Base-by-base conservation (phyloP, 2,888 invertebrate species). In the Lepas anatifera region DNA sequence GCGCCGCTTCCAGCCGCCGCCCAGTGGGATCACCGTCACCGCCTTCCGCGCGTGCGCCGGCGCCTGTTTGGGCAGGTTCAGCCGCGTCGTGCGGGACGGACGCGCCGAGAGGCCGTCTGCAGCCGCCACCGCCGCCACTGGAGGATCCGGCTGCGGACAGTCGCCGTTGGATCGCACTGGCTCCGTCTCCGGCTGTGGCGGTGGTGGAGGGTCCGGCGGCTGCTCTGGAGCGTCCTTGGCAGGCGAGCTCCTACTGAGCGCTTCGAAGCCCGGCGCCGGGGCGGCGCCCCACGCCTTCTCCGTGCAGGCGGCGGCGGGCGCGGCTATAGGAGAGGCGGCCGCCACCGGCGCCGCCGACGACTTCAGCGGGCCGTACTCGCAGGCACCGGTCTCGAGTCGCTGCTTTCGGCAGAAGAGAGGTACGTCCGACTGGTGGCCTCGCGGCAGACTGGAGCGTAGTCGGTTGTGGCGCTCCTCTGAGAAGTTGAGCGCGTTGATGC, bases 401-500 rank as follows among this genome's bases (percentile, higher is more conserved):
- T 18, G 32, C 16, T 50, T 69, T 1, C 52, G n/a, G 52, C 52
- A 27, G 35, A 35, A 52, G 16, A 52, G 37, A 18, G 72, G 73
- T 43, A 72, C 66, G 22, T 27, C 27, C 27, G 64, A n/a, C 35
- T 73, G 77, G 87, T 89, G 87, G 74, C 84, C 83, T 43, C 85
- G 81, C 1, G 90, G 90, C 74, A 92, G 80, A 80, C 89, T 84
- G 69, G 86, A 84, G 73, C 85, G 85, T 70, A 92, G 81, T 68
- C 87, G 86, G 72, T 86, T 83, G 77, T 86, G 86, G 72, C 89
- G 83, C 52, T 85, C 84, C 39, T 85, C 82, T 68, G 91, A 89
- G 77, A 92, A 86, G 80, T 89, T 89, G 79, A 90, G 90, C 72
- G 88, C 86, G 76, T 87, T 86, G 64, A 92, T 81, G 78, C 92